Conservation (phyloP, 2,888 invertebrate species). For the Chymomyza caudatula region DNA sequence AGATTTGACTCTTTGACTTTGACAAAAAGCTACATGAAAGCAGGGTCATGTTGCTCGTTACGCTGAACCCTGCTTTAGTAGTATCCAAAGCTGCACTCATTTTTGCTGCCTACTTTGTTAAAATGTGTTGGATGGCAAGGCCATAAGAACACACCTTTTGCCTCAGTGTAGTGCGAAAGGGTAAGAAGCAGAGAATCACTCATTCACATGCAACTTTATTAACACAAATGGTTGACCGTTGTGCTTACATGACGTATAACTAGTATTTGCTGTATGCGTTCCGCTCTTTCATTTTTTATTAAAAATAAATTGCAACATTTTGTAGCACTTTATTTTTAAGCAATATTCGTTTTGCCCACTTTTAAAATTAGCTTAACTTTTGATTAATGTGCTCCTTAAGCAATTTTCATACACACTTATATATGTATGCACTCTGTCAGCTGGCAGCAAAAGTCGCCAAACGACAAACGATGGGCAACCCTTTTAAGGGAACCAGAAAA, state of each 20-base stretch:
- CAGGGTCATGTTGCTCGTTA: no score
- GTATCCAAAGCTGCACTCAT: no score
- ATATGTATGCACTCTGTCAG: not conserved
- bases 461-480: slow-evolving; percentile 49
- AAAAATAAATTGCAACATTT: not conserved
- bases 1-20: no score
- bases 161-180: not conserved
- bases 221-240: slow-evolving; percentile 24
- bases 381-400: slow-evolving; percentile 57
- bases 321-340: not conserved
- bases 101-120: no score
- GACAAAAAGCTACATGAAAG: no score
- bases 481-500: slow-evolving; percentile 50
- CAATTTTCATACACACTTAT: slow-evolving; percentile 23
- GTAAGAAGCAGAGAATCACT: not conserved
- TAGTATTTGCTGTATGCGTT: not conserved
- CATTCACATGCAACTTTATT: slow-evolving; percentile 27
- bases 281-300: not conserved
- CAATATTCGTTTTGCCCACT: not conserved
- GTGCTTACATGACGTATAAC: not conserved
- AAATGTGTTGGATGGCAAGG: no score
- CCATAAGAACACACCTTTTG: no score
- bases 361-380: slow-evolving; percentile 59
- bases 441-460: slow-evolving; percentile 21
- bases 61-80: no score